Evolutionary conservation across 2,888 invertebrate genomes (phyloP), one percentile per base, ranked within the genome.

Genomic region (Drosophila recens): DNA sequence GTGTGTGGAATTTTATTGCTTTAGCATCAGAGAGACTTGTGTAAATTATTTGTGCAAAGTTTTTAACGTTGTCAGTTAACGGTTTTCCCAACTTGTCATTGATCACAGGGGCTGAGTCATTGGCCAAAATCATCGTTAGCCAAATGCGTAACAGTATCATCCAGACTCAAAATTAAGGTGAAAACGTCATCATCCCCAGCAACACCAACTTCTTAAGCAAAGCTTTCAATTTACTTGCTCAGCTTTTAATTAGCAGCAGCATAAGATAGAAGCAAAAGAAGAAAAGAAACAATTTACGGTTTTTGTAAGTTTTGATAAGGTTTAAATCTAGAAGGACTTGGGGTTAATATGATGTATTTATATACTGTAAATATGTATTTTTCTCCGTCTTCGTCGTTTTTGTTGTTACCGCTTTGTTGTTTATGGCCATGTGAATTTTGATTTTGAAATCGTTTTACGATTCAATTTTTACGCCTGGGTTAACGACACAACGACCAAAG

Each of bases 11-110:
- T 82, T 87, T 81, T 81, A 87, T 84, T 81, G 84, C 82, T 62
- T 65, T 62, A 45, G 67, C 82, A 79, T 51, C 71, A 62, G 65
- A 45, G 66, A 64, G 66, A 68, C 70, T 71, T 71, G 84, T 53
- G 72, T 67, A 84, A 83, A 84, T 87, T 72, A 82, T 82, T 82
- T 74, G 75, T 51, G 67, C 65, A 87, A 87, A 87, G 87, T 86
- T 87, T 79, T 80, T 58, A 63, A 80, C 73, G 65, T 58, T 76
- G 66, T 67, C 78, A 63, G 75, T 78, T 75, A 79, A 80, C 72
- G 75, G 36, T 57, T 73, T 48, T 65, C 42, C 45, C 43, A 62
- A 67, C 67, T 72, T 73, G 70, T 63, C 84, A 83, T 82, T 83
- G 81, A 82, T 83, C 79, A 78, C 72, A 70, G 61, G 15, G 15